Evolutionary conservation across 1,140 invertebrate species (phyloP), one percentile per base, ranked within the genome.

Genomic region (Tetramorium alpestre): DNA sequence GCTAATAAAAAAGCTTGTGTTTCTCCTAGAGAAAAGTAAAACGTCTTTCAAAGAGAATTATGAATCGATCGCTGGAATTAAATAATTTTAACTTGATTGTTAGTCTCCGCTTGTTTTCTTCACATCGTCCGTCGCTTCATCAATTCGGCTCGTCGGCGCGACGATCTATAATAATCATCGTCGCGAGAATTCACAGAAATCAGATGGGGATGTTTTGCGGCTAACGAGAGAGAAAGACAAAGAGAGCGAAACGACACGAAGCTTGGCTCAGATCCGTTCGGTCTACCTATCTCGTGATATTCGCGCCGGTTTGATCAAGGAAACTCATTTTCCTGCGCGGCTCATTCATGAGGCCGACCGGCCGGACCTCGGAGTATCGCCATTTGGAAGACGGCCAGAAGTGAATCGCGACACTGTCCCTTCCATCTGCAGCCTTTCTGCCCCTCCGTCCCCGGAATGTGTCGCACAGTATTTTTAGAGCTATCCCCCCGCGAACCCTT

Each of bases 381-480:
- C 87, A 85, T 85, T 88, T 92, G 91, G 91, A 88, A 72, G n/a
- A 8, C 41, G 47, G 87, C 92, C 92, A 92, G 84, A 77, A 84
- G 72, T 69, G 86, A 92, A 93, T 92, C 87, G 91, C 90, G 91
- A 90, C 88, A 87, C 86, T 85, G 78, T 87, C 81, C 89, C 80
- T 85, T 87, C 86, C 85, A 90, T 87, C 78, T 89, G 89, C 80
- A 89, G 49, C 33, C 88, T 73, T 73, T 72, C 51, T 16, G 51
- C 38, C 56, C 44, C 60, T 67, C 75, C 62, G 64, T 76, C 80
- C 80, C 51, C 86, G 89, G 88, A 92, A 91, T 73, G 88, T 70
- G 80, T 70, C 80, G 41, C 64, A 64, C 6, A 67, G 86, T 93
- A 93, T 93, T 89, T 93, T 93, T 93, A 93, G 90, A 90, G 51